These are phyloP conservation scores for Tachysurus fulvidraco DNA, from an alignment of 2,113 vertebrate genomes.

Conservation along the genomic window DNA sequence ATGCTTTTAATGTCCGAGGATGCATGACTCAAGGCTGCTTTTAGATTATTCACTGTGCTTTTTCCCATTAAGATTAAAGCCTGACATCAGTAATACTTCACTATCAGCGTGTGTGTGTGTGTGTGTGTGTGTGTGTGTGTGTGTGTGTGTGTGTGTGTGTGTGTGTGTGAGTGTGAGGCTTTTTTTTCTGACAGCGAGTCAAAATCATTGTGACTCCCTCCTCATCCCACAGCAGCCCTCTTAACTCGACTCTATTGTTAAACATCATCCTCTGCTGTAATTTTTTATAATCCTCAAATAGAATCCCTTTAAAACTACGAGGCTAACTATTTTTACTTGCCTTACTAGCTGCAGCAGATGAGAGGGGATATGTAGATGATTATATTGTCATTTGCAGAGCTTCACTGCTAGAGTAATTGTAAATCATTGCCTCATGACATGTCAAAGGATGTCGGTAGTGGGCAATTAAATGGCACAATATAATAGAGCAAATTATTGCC, in stretches of 20 bases:
- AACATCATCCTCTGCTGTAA: constrained; percentile 48
- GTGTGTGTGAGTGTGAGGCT: neutral
- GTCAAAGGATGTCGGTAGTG: constrained; percentile 93
- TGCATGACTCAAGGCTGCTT: constrained; percentile 26
- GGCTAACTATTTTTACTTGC: constrained; percentile 82
- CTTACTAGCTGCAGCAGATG: constrained; percentile 86
- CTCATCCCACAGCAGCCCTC: constrained; percentile 34
- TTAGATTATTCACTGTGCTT: constrained; percentile 46
- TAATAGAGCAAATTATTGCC: constrained; percentile 97
- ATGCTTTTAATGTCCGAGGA: constrained; percentile 36
- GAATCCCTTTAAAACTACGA: constrained; percentile 76
- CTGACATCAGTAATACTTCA: constrained; percentile 49
- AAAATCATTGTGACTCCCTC: constrained; percentile 38
- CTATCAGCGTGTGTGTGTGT: constrained; percentile 28
- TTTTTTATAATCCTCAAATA: constrained; percentile 72
- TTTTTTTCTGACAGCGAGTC: constrained; percentile 44
- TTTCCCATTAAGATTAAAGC: constrained; percentile 55
- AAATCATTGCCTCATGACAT: constrained; percentile 97
- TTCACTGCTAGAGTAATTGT: constrained; percentile 95
- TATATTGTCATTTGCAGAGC: constrained; percentile 96
- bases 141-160: constrained; percentile 25
- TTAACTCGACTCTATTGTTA: constrained; percentile 57
- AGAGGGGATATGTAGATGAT: constrained; percentile 91
- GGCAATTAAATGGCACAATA: constrained; percentile 98
- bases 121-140: constrained; percentile 12